A percentile compares a stretch with the other conserved stretches of the same genome.
phyloP scores from a whole-genome alignment of 2,888 invertebrate genomes.

The Lamellibrachia columna region DNA sequence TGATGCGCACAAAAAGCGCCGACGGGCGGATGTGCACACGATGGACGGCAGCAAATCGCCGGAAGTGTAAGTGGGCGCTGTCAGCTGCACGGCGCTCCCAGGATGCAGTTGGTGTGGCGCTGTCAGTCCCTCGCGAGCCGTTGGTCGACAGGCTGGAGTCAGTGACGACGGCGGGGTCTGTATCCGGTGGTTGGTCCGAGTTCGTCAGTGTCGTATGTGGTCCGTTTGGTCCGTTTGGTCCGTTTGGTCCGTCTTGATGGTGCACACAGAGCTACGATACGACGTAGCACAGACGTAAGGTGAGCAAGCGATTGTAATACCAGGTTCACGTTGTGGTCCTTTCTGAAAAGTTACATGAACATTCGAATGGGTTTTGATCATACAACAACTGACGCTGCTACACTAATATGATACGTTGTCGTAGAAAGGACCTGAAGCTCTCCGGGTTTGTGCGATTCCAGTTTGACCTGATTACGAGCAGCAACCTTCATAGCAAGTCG shows the following conservation, averaged over 20 bases:
- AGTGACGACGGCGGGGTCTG: background rate
- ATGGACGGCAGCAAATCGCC: constrained; percentile 16
- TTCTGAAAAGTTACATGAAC: background rate
- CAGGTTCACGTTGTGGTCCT: background rate
- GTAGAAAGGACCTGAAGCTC: background rate
- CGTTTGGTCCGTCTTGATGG: background rate
- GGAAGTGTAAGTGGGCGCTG: constrained; percentile 16
- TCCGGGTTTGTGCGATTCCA: background rate
- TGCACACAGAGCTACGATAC: background rate
- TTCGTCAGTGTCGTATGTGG: background rate
- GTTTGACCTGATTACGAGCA: background rate
- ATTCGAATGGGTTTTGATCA: background rate
- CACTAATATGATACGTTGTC: background rate
- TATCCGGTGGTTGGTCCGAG: background rate
- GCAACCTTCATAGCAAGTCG: background rate
- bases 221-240: background rate
- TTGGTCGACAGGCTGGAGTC: background rate
- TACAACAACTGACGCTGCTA: background rate
- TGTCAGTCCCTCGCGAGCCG: background rate
- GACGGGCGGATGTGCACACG: background rate
- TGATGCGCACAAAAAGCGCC: background rate
- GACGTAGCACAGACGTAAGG: background rate
- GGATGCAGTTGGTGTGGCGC: background rate
- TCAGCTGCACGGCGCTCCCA: background rate
- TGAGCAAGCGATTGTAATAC: background rate